phyloP scores from a whole-genome alignment of 2,797 vertebrate genomes.

The Notolepis coatsorum region DNA sequence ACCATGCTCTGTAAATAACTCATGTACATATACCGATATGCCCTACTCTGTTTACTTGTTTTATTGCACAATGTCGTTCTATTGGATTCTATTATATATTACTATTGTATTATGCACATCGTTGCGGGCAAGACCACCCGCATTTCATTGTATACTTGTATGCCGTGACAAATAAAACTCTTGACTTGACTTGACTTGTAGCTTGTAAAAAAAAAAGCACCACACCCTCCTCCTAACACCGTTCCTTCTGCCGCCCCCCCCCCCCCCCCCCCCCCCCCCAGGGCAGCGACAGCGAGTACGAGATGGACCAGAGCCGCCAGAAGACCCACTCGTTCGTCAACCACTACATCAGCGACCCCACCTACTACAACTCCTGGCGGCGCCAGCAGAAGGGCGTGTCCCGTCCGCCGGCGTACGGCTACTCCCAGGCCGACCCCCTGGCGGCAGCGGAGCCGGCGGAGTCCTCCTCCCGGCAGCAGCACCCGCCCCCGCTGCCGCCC shows the following conservation, averaged over 20 bases:
- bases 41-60: too few species aligned
- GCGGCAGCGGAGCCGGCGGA: constrained; percentile 88
- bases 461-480: constrained; percentile 71
- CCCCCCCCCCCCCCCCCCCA: constrained; percentile 56
- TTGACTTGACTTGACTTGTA: too few species aligned
- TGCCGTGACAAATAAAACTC: too few species aligned
- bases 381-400: constrained; percentile 97
- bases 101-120: too few species aligned
- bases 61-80: too few species aligned
- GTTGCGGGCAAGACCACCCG: too few species aligned
- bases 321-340: constrained; percentile 98
- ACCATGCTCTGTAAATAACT: too few species aligned
- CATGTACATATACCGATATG: too few species aligned
- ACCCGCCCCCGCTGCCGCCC: constrained; percentile 81
- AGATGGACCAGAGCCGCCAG: constrained; percentile 91
- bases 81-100: too few species aligned
- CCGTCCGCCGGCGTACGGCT: constrained; percentile 90
- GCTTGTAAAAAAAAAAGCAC: not conserved
- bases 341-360: constrained; percentile 99
- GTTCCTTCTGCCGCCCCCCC: too few species aligned
- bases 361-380: constrained; percentile 97
- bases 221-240: too few species aligned
- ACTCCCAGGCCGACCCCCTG: constrained; percentile 90
- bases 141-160: too few species aligned
- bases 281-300: constrained; percentile 97